Conservation (phyloP, 2,888 invertebrate species). For the Microplitis manilae region DNA sequence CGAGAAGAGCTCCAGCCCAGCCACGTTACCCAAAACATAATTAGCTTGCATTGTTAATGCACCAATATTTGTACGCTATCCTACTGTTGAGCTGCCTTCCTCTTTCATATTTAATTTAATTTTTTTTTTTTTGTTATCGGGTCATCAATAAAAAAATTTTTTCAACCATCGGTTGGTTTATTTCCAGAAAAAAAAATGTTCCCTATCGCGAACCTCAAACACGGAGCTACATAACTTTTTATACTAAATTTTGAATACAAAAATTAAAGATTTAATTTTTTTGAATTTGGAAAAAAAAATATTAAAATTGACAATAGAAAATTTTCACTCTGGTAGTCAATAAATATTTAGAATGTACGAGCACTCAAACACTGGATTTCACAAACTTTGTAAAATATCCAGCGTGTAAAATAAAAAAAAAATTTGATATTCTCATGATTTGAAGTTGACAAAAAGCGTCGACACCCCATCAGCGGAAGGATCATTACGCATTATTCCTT, state of each 20-base stretch:
- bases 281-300: too few relatives aligned
- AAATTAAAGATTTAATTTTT: too few relatives aligned
- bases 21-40: constrained; percentile 69
- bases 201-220: too few relatives aligned
- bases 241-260: too few relatives aligned
- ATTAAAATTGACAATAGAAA: too few relatives aligned
- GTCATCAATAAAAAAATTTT: background rate
- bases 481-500: background rate
- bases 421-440: background rate
- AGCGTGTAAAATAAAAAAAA: background rate
- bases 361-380: too few relatives aligned
- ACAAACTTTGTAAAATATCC: background rate
- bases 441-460: background rate
- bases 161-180: background rate
- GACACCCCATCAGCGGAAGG: background rate
- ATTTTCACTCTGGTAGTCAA: too few relatives aligned
- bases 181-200: too few relatives aligned
- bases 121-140: constrained; percentile 3
- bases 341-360: too few relatives aligned
- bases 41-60: constrained; percentile 72
- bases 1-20: constrained; percentile 50
- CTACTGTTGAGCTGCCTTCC: constrained; percentile 44
- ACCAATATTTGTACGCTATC: constrained; percentile 71
- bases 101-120: constrained; percentile 32
- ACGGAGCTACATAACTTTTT: too few relatives aligned